phyloP scores from a whole-genome alignment of 2,797 vertebrate genomes.

The Rhyacichthys aspro region DNA sequence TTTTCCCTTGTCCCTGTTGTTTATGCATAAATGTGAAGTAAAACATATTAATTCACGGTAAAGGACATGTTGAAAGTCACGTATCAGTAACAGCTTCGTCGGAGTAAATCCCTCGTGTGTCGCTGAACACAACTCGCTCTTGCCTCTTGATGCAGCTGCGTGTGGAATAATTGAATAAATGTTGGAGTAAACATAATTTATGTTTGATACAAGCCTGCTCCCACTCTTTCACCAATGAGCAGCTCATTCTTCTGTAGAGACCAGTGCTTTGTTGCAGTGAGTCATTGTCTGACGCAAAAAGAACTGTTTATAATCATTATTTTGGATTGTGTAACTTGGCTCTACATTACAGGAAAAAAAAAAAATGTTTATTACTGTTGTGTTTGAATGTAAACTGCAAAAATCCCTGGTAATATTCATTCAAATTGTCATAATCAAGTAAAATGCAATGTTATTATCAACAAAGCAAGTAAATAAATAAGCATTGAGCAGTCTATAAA shows the following conservation, averaged over 20 bases:
- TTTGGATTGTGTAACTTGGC: neutral
- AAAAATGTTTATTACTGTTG: no score
- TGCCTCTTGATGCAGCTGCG: no score
- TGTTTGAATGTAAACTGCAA: no score
- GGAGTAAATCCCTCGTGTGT: neutral
- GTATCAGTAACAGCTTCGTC: neutral
- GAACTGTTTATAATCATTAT: neutral
- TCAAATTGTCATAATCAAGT: no score
- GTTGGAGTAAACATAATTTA: conserved; percentile 3
- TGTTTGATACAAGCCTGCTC: neutral
- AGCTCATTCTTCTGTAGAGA: neutral
- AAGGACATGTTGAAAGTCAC: neutral
- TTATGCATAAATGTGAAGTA: no score
- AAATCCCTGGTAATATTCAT: no score
- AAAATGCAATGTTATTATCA: no score
- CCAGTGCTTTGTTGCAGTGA: neutral
- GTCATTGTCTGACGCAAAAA: neutral
- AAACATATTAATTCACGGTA: neutral
- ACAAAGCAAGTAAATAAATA: no score
- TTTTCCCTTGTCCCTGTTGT: no score
- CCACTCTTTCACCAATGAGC: no score
- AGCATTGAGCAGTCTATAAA: no score
- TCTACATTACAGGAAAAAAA: neutral
- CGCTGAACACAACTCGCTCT: neutral
- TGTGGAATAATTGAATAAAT: neutral